Evolutionary conservation across 2,888 invertebrate genomes (phyloP), one percentile per base, ranked within the genome.

Genomic region (Melieria crassipennis): DNA sequence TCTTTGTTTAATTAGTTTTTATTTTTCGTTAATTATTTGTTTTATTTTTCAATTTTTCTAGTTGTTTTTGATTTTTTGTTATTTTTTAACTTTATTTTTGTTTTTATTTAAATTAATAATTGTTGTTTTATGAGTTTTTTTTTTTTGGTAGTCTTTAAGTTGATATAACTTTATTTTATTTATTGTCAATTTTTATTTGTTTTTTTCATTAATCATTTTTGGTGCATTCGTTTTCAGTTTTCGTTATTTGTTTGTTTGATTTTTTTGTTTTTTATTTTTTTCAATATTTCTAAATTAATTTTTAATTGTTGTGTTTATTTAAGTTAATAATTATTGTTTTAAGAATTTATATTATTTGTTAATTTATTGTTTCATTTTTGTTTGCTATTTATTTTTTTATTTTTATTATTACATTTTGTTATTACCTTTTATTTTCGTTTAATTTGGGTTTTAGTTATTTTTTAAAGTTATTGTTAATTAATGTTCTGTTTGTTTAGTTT

Each of bases 111-210:
- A 43, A 43, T 60, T 43, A 45, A 5, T 10, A 45, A 7, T 60
- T 43, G 11, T 30, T 57, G 11, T 47, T 57, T 47, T 4, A n/a
- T 7, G n/a, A 16, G 47, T 63, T 16, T 16, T 42, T 16, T 48
- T 4, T 42, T 30, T 16, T 16, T 3, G 7, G 16, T 57, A 42
- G 10, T 30, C 0, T 57, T 57, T 9, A 9, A 6, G 16, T 16
- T 16, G 57, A 9, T 42, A 0, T 43, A 30, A 30, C 10, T 58
- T n/a, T 30, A 10, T 58, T 58, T 30, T 43, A 11, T 11, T 11
- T 50, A 50, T 50, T 61, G 43, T 11, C 10, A 46, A 43, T 43
- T 42, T 64, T 7, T 61, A 42, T n/a, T 61, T 52, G 50, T 52
- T 42, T 42, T 11, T n/a, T 58, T 42, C 58, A 6, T 7, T 42